Base-by-base conservation (phyloP, 1,140 invertebrate species). In the Orius insidiosus region DNA sequence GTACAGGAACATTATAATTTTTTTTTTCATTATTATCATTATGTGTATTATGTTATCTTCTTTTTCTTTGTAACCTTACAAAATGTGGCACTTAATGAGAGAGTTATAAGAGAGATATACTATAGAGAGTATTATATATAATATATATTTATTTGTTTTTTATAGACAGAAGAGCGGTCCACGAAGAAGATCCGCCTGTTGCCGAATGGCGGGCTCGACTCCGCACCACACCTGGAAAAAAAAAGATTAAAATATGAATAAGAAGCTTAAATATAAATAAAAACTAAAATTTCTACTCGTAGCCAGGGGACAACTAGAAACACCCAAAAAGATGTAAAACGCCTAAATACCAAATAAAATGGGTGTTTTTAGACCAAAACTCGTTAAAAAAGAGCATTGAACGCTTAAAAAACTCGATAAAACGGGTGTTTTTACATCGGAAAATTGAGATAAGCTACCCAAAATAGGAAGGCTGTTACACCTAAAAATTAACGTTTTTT, bases 1-100 rank as follows among this genome's bases (percentile, higher is more conserved):
- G 50, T 52, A 52, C 53, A 54, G 53, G 53, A 54, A 54, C 50
- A 52, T 54, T 54, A 50, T 46, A 50, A 9, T 50, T 50, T 50
- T 39, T n/a, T n/a, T 46, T 50, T 37, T 43, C 19, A 46, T 50
- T 50, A 50, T 46, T 50, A 43, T 51, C 40, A 40, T 48, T 47
- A 43, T 49, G 48, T 50, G 50, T 50, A 34, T 50, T 44, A 54
- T 49, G 43, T 54, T 54, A 43, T 46, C 33, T 34, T 43, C 31
- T 51, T 42, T 49, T 45, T 13, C 35, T 45, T 52, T 49, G 40
- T 53, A 41, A 50, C 42, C 44, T 51, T 54, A 51, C 50, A 54
- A 54, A 54, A 54, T 54, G 53, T 52, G 53, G 53, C 53, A 54
- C 53, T 54, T 54, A 51, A 52, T 54, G 53, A 52, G 50, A 51